A percentile compares a stretch with the other conserved stretches of the same genome.
These are phyloP conservation scores for Drosophila bipectinata DNA, from an alignment of 1,140 invertebrate species.

Conservation along the genomic window DNA sequence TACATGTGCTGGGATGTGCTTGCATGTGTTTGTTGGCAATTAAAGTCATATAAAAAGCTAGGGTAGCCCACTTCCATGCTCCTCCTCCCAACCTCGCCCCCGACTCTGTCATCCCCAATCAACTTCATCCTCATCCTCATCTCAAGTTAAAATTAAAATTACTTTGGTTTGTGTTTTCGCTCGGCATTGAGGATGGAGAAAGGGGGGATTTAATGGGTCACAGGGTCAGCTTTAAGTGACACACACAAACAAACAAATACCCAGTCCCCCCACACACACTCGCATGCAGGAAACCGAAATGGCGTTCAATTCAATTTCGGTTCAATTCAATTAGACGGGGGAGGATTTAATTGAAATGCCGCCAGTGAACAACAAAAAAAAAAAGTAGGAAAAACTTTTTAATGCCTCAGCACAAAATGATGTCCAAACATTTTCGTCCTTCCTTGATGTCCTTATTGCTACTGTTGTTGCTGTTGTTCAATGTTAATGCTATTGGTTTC, in stretches of 20 bases:
- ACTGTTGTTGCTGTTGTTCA: conserved; percentile 6
- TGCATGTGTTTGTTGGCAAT: conserved; percentile 43
- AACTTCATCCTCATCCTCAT: conserved; percentile 37
- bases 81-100: neutral
- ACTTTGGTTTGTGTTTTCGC: conserved; percentile 41
- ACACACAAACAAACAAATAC: conserved; percentile 7
- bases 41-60: conserved; percentile 40
- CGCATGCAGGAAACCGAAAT: neutral
- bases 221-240: conserved; percentile 50
- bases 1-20: neutral
- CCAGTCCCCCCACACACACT: conserved; percentile 2
- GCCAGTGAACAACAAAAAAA: conserved; percentile 9
- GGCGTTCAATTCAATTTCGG: conserved; percentile 56
- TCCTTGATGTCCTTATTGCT: neutral
- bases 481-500: conserved; percentile 36
- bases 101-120: conserved; percentile 29
- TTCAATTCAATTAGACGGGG: conserved; percentile 57
- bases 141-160: conserved; percentile 42
- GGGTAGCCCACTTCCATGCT: neutral
- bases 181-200: neutral
- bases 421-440: conserved; percentile 31
- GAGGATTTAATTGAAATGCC: conserved; percentile 59
- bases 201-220: conserved; percentile 49
- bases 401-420: conserved; percentile 44
- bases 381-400: conserved; percentile 30